phyloP scores from a whole-genome alignment of 2,888 invertebrate genomes.

The Sinohyriopsis cumingii region DNA sequence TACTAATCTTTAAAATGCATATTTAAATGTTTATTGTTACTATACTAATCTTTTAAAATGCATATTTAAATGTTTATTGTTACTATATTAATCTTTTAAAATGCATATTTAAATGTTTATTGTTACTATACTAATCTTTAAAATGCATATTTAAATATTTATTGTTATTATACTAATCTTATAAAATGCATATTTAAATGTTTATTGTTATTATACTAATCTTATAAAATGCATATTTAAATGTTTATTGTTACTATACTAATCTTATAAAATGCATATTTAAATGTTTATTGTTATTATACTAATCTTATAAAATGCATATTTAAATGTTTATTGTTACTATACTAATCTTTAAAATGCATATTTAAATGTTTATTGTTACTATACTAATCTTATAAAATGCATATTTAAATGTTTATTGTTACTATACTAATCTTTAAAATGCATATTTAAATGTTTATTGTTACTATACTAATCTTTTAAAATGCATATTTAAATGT shows the following conservation, averaged over 20 bases:
- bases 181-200: background rate
- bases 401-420: background rate
- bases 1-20: background rate
- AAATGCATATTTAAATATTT: background rate
- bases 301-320: background rate
- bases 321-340: background rate
- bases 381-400: constrained; percentile 1
- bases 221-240: background rate
- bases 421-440: background rate
- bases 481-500: background rate
- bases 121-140: background rate
- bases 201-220: background rate
- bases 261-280: constrained; percentile 1
- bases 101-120: background rate
- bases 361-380: background rate
- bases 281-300: background rate
- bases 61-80: background rate
- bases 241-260: background rate
- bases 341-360: background rate
- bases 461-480: background rate
- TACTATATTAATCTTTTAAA: constrained; percentile 1
- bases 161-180: background rate
- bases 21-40: background rate
- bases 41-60: background rate
- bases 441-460: background rate